Conservation (phyloP, 2,888 invertebrate genomes). For the Osmoderma eremita region DNA sequence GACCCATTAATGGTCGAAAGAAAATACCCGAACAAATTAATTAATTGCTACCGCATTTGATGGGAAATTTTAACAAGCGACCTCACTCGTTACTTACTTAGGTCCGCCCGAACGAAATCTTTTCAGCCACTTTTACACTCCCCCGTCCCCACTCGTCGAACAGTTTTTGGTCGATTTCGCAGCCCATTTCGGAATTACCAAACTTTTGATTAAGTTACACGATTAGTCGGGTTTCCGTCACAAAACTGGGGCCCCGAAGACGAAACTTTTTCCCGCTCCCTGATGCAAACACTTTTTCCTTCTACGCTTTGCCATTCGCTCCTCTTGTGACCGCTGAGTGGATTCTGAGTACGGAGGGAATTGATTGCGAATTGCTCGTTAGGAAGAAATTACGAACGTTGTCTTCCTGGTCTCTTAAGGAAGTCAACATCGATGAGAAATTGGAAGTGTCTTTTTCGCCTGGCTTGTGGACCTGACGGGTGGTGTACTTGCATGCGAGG, state of each 20-base stretch:
- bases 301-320: background rate
- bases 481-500: background rate
- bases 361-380: slow-evolving; percentile 32
- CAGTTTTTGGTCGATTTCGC: slow-evolving; percentile 28
- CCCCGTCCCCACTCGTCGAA: background rate
- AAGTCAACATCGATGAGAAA: slow-evolving; percentile 8
- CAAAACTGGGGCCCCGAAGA: background rate
- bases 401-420: background rate
- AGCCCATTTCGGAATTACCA: slow-evolving; percentile 31
- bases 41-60: slow-evolving; percentile 17
- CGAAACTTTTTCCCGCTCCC: slow-evolving; percentile 14
- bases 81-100: slow-evolving; percentile 11
- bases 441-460: background rate
- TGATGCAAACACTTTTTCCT: slow-evolving; percentile 3
- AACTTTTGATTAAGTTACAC: slow-evolving; percentile 35
- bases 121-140: slow-evolving; percentile 16
- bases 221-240: background rate
- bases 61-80: slow-evolving; percentile 24
- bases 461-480: background rate
- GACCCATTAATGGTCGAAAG: slow-evolving; percentile 1
- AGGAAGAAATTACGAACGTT: slow-evolving; percentile 23
- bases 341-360: slow-evolving; percentile 22
- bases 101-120: slow-evolving; percentile 11
- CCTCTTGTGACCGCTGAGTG: background rate
- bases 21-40: slow-evolving; percentile 17